These are phyloP conservation scores for Zoroaster sp. DNA, from an alignment of 53 echinoderm and acorn worm species.

Conservation along the genomic window DNA sequence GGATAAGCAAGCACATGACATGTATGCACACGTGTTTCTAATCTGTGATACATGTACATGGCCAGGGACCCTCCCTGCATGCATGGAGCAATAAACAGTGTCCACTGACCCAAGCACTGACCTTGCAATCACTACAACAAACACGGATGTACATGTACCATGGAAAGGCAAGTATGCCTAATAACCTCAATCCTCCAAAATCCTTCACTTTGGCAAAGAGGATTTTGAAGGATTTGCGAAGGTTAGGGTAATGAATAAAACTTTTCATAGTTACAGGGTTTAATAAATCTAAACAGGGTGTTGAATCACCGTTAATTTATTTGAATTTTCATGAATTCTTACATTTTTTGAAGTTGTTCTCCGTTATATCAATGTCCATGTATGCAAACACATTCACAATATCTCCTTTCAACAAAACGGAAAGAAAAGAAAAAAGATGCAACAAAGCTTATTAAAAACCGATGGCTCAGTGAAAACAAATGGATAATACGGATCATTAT, in stretches of 20 bases:
- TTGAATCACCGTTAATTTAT: background rate
- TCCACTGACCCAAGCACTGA: no score
- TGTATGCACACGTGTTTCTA: background rate
- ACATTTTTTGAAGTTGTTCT: slow-evolving; percentile 87
- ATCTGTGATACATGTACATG: no score
- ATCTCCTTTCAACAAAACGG: slow-evolving; percentile 51
- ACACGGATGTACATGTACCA: background rate
- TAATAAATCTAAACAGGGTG: background rate
- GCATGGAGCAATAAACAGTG: no score
- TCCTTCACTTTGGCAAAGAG: no score
- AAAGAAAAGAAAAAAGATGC: background rate
- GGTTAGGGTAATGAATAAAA: no score
- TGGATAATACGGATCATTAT: background rate
- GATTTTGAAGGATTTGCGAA: no score
- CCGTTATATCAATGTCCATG: slow-evolving; percentile 60
- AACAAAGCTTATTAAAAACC: background rate
- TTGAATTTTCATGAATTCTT: slow-evolving; percentile 28
- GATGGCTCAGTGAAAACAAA: background rate
- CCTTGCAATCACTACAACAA: no score
- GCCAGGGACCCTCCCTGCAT: no score
- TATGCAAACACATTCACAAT: slow-evolving; percentile 84
- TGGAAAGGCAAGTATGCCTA: background rate
- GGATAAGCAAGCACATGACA: background rate
- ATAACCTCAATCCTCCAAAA: no score
- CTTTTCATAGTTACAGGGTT: background rate